Conservation (phyloP, 2,888 invertebrate genomes). For the Tyria jacobaeae region DNA sequence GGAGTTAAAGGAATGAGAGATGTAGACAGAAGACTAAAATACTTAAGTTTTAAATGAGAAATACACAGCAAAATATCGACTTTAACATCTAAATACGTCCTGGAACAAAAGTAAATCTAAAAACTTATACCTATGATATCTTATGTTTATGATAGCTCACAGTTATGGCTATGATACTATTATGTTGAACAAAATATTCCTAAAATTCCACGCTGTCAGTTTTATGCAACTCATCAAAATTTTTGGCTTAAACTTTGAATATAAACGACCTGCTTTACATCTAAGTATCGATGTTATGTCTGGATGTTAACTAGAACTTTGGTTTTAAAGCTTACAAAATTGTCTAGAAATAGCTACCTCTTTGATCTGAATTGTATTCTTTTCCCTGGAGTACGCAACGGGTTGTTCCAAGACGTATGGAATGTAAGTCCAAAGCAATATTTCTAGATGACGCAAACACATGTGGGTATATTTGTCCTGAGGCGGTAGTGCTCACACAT, state of each 20-base stretch:
- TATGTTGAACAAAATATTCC: slow-evolving; percentile 34
- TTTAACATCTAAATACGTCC: slow-evolving; percentile 18
- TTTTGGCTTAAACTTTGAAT: slow-evolving; percentile 34
- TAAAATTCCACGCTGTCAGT: slow-evolving; percentile 18
- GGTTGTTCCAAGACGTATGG: slow-evolving; percentile 25
- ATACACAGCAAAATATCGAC: slow-evolving; percentile 20
- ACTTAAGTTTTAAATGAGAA: slow-evolving; percentile 25
- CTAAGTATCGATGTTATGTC: slow-evolving; percentile 22
- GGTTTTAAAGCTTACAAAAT: slow-evolving; percentile 10
- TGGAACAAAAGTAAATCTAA: slow-evolving; percentile 15
- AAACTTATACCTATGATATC: too few species aligned
- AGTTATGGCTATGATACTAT: slow-evolving; percentile 23
- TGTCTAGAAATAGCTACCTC: slow-evolving; percentile 18
- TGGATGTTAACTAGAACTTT: slow-evolving; percentile 27
- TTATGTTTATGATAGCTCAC: too few species aligned
- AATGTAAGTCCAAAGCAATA: slow-evolving; percentile 8
- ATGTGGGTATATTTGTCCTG: slow-evolving; percentile 31
- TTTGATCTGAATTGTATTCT: slow-evolving; percentile 13
- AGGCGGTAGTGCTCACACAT: slow-evolving; percentile 28
- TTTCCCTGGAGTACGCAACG: slow-evolving; percentile 19
- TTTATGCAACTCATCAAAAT: slow-evolving; percentile 30
- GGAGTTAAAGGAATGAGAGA: slow-evolving; percentile 33
- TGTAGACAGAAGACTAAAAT: slow-evolving; percentile 32
- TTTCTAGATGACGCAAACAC: slow-evolving; percentile 32
- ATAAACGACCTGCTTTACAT: slow-evolving; percentile 21